Evolutionary conservation across 2,797 vertebrate genomes (phyloP).

Genomic region (Propithecus perrieri): DNA sequence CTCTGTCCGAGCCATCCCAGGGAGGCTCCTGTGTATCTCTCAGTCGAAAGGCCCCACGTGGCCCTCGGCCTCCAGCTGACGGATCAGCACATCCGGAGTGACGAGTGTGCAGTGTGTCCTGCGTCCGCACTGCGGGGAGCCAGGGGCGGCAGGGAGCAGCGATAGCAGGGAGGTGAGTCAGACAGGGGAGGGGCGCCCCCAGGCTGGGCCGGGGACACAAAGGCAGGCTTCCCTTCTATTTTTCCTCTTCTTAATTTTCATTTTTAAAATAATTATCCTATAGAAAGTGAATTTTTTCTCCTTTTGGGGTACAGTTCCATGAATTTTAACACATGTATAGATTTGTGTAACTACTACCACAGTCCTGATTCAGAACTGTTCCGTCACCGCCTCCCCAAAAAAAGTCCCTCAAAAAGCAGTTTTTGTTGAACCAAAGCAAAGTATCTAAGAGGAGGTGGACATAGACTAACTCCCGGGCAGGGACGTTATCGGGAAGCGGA

Average conservation of each 20-base stretch:
- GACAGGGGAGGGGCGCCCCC: background rate
- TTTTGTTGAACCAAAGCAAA: background rate
- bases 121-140: too few species aligned
- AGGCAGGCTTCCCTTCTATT: background rate
- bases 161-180: background rate
- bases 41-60: too few species aligned
- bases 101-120: too few species aligned
- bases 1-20: too few species aligned
- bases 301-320: background rate
- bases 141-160: too few species aligned
- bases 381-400: too few species aligned
- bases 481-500: background rate
- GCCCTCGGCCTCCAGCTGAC: too few species aligned
- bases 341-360: background rate
- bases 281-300: background rate
- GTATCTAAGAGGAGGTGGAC: background rate
- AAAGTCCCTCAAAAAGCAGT: background rate
- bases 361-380: too few species aligned
- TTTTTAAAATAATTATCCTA: background rate
- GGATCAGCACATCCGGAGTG: too few species aligned
- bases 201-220: background rate
- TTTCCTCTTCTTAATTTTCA: background rate
- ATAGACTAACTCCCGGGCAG: background rate
- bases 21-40: too few species aligned
- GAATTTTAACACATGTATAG: background rate